Conservation (phyloP, 2,888 invertebrate genomes). For the Peribatodes rhomboidaria region DNA sequence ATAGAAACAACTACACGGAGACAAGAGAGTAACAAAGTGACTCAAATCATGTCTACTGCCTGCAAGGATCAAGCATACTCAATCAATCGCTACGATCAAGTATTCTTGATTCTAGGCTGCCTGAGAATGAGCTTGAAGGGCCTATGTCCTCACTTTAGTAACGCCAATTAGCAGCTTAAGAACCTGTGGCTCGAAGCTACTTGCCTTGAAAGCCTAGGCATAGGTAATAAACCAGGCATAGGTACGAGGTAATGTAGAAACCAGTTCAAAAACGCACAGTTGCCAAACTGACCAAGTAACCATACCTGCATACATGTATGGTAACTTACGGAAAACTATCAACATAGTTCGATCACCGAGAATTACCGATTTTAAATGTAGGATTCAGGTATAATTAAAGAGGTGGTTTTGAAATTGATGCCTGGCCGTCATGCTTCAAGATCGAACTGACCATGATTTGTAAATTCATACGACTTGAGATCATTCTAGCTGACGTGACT, state of each 20-base stretch:
- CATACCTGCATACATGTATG: neutral
- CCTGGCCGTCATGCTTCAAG: slow-evolving; percentile 11
- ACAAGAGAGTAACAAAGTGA: too few species aligned
- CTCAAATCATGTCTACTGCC: too few species aligned
- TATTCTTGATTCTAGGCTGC: neutral
- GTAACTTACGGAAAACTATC: too few species aligned
- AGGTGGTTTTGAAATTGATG: neutral
- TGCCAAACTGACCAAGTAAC: neutral
- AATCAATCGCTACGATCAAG: neutral
- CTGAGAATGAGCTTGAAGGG: neutral
- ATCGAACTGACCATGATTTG: slow-evolving; percentile 10
- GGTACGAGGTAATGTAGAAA: neutral
- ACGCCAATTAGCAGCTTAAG: neutral
- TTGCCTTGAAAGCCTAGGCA: slow-evolving; percentile 27
- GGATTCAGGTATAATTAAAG: too few species aligned
- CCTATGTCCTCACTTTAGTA: neutral
- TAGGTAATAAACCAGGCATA: neutral
- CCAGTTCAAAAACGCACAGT: neutral
- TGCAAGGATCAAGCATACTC: too few species aligned
- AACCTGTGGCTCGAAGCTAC: slow-evolving; percentile 1
- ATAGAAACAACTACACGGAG: too few species aligned
- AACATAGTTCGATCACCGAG: too few species aligned
- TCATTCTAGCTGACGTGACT: slow-evolving; percentile 26
- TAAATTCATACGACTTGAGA: slow-evolving; percentile 15
- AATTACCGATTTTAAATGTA: too few species aligned